These are phyloP conservation scores for Pica pica DNA, from an alignment of 2,113 vertebrate species.

Conservation along the genomic window DNA sequence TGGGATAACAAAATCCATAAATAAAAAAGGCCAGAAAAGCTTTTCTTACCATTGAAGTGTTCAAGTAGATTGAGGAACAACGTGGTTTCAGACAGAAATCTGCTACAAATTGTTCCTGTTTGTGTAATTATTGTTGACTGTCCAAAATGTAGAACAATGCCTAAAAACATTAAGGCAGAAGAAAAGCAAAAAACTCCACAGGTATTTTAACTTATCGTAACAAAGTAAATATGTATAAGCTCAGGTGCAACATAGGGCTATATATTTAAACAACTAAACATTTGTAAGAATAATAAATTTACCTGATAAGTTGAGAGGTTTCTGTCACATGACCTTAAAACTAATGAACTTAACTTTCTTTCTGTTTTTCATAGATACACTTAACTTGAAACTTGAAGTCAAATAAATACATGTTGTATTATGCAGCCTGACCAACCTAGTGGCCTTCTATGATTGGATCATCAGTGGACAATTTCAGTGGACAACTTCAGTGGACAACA, in stretches of 20 bases:
- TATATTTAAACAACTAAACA: background rate
- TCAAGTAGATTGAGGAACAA: background rate
- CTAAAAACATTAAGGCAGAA: background rate
- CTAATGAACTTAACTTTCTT: background rate
- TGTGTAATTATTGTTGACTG: background rate
- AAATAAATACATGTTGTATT: background rate
- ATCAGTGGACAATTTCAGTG: background rate
- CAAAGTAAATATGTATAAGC: background rate
- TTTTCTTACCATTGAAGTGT: background rate
- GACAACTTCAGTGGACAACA: background rate
- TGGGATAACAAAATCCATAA: background rate
- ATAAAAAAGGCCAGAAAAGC: background rate
- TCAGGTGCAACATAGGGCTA: background rate
- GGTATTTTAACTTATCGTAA: background rate
- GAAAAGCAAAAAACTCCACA: background rate
- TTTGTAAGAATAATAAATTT: background rate
- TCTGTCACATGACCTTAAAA: background rate
- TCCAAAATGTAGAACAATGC: background rate
- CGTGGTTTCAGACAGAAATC: background rate
- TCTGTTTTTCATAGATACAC: background rate
- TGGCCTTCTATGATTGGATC: background rate
- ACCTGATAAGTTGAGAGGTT: background rate
- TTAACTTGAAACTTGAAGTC: background rate
- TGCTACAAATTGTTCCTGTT: background rate
- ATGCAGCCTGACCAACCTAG: background rate